A percentile compares a stretch with the other conserved stretches of the same genome.
Conservation (phyloP, 2,113 vertebrate species). For the Lampris incognitus region DNA sequence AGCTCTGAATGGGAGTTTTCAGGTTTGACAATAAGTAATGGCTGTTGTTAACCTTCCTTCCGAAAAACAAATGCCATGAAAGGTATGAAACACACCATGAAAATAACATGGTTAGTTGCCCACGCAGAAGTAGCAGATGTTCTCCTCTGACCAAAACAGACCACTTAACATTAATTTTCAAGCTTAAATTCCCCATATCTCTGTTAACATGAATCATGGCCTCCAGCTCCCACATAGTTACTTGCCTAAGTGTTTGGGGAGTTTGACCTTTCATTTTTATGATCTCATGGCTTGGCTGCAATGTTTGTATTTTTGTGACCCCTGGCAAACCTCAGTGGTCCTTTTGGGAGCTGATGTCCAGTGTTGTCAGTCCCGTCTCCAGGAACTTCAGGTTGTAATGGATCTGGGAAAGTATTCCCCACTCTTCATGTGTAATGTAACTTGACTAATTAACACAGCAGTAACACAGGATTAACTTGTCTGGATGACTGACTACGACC, state of each 20-base stretch:
- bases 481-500: constrained; percentile 15
- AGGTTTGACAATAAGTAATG: background rate
- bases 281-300: constrained; percentile 1
- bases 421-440: background rate
- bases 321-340: constrained; percentile 2
- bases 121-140: background rate
- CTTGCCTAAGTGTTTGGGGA: constrained; percentile 5
- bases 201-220: constrained; percentile 26
- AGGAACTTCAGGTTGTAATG: background rate
- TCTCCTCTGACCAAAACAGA: constrained; percentile 12
- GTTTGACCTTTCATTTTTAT: constrained; percentile 25
- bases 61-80: constrained; percentile 38
- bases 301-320: constrained; percentile 19
- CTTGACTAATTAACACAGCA: constrained; percentile 18
- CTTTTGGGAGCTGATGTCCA: constrained; percentile 9
- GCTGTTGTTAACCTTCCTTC: constrained; percentile 39
- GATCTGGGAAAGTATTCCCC: background rate
- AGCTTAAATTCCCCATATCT: constrained; percentile 29
- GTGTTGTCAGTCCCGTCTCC: background rate
- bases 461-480: constrained; percentile 1
- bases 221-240: background rate
- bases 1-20: background rate
- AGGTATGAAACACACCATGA: background rate
- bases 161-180: constrained; percentile 32
- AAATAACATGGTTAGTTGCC: constrained; percentile 6